A percentile compares a stretch with the other conserved stretches of the same genome.
Evolutionary conservation across 2,113 vertebrate species (phyloP).

Genomic region (Ceyx melanurus): DNA sequence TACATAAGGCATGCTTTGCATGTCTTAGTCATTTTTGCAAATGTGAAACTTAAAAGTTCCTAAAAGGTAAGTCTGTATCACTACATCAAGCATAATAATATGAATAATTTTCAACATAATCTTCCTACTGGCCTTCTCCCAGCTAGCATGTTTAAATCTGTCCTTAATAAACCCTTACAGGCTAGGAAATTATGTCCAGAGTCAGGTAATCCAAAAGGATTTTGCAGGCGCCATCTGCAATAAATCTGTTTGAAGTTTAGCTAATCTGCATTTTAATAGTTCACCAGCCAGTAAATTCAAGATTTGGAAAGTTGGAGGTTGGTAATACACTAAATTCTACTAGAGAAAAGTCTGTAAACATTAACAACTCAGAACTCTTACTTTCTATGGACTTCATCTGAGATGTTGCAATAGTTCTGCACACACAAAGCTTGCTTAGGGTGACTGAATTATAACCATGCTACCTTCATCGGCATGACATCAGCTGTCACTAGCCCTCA

Average conservation of each 20-base stretch:
- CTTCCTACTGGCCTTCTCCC: conserved; percentile 62
- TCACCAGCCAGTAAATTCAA: conserved; percentile 55
- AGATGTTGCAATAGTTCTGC: not conserved
- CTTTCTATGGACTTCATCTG: not conserved
- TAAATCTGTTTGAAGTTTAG: conserved; percentile 69
- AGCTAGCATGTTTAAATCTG: conserved; percentile 69
- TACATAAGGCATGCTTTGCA: not conserved
- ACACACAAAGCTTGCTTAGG: not conserved
- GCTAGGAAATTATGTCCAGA: conserved; percentile 68
- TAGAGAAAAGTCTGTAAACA: not conserved
- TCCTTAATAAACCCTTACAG: conserved; percentile 73
- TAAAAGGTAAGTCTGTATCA: conserved; percentile 13
- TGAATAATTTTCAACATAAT: conserved; percentile 54
- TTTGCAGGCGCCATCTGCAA: conserved; percentile 62
- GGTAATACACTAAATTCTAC: not conserved
- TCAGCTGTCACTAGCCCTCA: not conserved
- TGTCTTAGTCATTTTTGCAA: not conserved
- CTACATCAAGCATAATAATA: not conserved
- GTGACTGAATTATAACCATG: not conserved
- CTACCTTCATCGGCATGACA: not conserved
- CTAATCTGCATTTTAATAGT: conserved; percentile 76
- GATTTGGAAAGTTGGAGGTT: conserved; percentile 38
- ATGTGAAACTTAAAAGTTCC: conserved; percentile 14
- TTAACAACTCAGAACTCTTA: not conserved
- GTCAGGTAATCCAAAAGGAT: conserved; percentile 71